Evolutionary conservation across 2,888 invertebrate species (phyloP), one percentile per base, ranked within the genome.

Genomic region (Polydrusus cervinus): DNA sequence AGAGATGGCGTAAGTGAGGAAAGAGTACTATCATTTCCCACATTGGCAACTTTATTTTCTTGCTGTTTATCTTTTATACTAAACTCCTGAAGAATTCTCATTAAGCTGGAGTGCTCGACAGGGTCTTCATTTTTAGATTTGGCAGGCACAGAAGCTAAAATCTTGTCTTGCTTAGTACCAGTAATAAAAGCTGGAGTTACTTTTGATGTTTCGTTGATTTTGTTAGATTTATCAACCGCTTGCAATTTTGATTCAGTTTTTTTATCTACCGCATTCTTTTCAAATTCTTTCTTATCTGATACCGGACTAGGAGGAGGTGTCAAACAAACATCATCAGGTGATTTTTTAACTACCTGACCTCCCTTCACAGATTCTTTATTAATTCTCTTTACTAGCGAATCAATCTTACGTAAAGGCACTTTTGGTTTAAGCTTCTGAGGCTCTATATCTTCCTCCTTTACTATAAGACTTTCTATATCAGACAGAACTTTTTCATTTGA

Each of bases 31-130:
- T 75, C 77, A 18, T 51, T 53, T 30, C 16, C 51, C 30, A 20
- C 25, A 14, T 11, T 11, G 10, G 57, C 47, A 8, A 38, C 57
- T n/a, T 30, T 61, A 9, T 43, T 51, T n/a, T 73, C 69, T 25
- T 72, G 68, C 16, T 71, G 77, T 30, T 71, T 74, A 43, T 76
- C 72, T 78, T 81, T 83, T 49, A 85, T 82, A 66, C 85, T 86
- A 68, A 82, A 86, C 68, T 86, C 82, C 74, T 87, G 84, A 47
- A 87, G 78, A 61, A 87, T 86, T 77, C 83, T 85, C 82, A 87
- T 85, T 60, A 87, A 78, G 79, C 82, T 84, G 9, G 87, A 87
- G 80, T 87, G 87, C 76, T 87, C 87, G 11, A 82, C 81, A 13
- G 81, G 45, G 16, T 71, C 30, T 43, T 68, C 62, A n/a, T 16